phyloP scores from a whole-genome alignment of 2,113 vertebrate species.

The Bubo bubo region DNA sequence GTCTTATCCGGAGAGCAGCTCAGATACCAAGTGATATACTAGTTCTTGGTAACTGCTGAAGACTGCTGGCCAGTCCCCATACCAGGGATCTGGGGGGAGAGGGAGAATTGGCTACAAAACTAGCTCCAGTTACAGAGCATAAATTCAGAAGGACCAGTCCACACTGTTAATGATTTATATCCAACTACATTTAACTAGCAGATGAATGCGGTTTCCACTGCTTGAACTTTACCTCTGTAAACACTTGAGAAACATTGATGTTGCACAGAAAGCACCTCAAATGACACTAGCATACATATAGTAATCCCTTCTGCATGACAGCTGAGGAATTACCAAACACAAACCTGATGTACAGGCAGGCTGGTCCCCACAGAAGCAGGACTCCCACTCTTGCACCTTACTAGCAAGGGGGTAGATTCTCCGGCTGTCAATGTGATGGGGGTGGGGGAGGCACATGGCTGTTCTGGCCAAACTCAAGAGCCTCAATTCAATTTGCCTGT shows the following conservation, averaged over 20 bases:
- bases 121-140: background rate
- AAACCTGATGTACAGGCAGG: background rate
- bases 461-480: background rate
- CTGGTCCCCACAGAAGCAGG: background rate
- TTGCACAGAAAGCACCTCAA: background rate
- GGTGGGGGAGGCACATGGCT: rapidly evolving
- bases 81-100: background rate
- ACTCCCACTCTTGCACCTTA: background rate
- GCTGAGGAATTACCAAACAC: background rate
- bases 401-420: background rate
- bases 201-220: background rate
- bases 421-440: rapidly evolving
- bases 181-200: background rate
- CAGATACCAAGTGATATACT: too few species aligned
- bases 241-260: rapidly evolving
- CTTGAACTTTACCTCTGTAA: background rate
- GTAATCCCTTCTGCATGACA: background rate
- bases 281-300: background rate
- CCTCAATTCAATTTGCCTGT: background rate
- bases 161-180: background rate
- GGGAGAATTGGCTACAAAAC: background rate
- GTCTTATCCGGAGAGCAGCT: background rate
- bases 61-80: background rate
- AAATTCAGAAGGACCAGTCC: background rate
- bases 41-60: background rate